Conservation (phyloP, 2,113 vertebrate genomes). For the Rafetus swinhoei region DNA sequence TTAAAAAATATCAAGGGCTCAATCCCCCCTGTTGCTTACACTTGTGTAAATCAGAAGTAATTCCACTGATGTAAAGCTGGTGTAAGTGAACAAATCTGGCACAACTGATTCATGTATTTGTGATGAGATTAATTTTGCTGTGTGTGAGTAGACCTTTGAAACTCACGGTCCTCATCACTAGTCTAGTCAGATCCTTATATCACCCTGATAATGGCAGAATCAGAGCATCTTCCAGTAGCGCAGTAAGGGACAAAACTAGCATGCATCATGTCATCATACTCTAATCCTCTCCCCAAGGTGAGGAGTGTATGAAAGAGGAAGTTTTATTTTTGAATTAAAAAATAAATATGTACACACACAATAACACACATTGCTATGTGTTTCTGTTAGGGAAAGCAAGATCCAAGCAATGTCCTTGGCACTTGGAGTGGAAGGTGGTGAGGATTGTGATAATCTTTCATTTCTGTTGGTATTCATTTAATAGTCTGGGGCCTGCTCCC, state of each 20-base stretch:
- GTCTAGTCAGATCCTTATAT: background rate
- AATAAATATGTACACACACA: background rate
- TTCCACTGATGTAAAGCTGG: conserved; percentile 4
- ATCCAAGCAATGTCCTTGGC: conserved; percentile 38
- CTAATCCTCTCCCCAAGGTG: conserved; percentile 7
- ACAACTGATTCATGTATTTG: background rate
- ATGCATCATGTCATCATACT: background rate
- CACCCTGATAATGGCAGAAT: background rate
- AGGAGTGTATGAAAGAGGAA: background rate
- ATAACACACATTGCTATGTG: background rate
- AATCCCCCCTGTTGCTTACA: conserved; percentile 23
- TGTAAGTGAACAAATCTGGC: conserved; percentile 6
- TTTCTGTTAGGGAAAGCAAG: background rate
- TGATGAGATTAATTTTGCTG: background rate
- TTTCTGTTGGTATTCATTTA: conserved; percentile 44
- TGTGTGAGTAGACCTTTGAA: conserved; percentile 25
- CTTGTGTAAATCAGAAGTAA: background rate
- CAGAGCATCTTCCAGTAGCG: background rate
- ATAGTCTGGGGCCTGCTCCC: background rate
- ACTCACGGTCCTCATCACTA: background rate
- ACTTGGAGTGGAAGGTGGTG: conserved; percentile 27
- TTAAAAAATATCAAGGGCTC: background rate
- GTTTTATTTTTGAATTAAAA: background rate
- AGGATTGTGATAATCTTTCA: background rate
- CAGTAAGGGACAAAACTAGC: background rate